Conservation (phyloP, 2,888 invertebrate species). For the Trichacis sp. region DNA sequence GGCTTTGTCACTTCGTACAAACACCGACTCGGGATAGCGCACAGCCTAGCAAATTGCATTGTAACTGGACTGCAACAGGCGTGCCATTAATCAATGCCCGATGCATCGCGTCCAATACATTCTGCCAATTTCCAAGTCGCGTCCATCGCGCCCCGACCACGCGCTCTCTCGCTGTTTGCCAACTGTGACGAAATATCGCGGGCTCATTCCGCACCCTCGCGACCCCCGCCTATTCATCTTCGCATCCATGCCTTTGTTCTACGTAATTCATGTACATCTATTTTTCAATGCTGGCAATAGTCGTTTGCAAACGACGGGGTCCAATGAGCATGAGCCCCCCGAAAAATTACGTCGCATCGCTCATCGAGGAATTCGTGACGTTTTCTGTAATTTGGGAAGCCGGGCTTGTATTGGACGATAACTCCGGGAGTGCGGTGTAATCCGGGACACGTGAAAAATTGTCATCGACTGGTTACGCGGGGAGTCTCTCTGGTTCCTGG, state of each 20-base stretch:
- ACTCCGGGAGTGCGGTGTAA: neutral
- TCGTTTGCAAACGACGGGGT: slow-evolving; percentile 21
- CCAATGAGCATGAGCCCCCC: slow-evolving; percentile 1
- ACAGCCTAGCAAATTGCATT: slow-evolving; percentile 66
- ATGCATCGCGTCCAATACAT: slow-evolving; percentile 59
- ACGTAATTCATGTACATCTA: slow-evolving; percentile 10
- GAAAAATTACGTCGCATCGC: slow-evolving; percentile 22
- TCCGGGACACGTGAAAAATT: too few relatives aligned
- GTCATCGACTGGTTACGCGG: neutral
- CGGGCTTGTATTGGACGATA: neutral
- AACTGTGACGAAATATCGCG: slow-evolving; percentile 19
- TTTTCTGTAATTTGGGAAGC: neutral
- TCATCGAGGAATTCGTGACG: slow-evolving; percentile 18
- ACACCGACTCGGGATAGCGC: slow-evolving; percentile 51
- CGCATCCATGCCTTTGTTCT: slow-evolving; percentile 13
- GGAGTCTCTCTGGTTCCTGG: neutral
- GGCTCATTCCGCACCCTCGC: slow-evolving; percentile 5
- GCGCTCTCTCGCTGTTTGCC: slow-evolving; percentile 20
- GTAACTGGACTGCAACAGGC: slow-evolving; percentile 69
- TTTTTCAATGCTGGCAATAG: slow-evolving; percentile 23
- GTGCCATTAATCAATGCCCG: slow-evolving; percentile 68
- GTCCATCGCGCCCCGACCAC: slow-evolving; percentile 31
- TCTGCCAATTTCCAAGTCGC: slow-evolving; percentile 63
- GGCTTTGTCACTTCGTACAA: slow-evolving; percentile 68
- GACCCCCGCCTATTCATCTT: slow-evolving; percentile 21